phyloP scores from a whole-genome alignment of 2,888 invertebrate genomes.

The Melieria picta region DNA sequence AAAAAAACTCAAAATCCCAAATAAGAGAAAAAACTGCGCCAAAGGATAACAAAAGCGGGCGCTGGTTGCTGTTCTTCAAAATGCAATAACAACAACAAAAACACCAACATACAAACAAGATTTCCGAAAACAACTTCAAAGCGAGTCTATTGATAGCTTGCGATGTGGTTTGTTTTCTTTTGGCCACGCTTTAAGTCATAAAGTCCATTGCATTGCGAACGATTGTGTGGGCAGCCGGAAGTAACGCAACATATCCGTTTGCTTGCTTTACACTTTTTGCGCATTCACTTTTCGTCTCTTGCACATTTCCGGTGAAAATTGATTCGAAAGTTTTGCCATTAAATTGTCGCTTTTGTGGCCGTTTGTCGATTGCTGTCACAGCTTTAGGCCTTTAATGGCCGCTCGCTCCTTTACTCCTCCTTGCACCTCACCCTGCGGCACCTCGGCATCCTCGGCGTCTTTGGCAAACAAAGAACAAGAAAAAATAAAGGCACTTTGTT shows the following conservation, averaged over 20 bases:
- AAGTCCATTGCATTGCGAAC: conserved; percentile 17
- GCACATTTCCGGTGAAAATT: conserved; percentile 53
- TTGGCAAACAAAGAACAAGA: background rate
- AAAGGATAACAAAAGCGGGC: no score
- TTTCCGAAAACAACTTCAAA: no score
- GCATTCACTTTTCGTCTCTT: conserved; percentile 36
- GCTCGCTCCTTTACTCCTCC: background rate
- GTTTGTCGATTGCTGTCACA: conserved; percentile 42
- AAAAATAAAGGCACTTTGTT: no score
- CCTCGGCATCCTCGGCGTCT: background rate
- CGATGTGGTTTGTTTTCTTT: no score
- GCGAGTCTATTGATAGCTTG: no score
- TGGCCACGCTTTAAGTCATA: background rate
- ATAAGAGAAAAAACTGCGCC: no score
- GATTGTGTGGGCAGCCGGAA: background rate
- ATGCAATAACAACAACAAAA: no score
- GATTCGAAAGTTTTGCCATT: conserved; percentile 60
- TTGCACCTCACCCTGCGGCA: background rate
- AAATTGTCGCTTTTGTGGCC: conserved; percentile 46
- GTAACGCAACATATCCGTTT: background rate
- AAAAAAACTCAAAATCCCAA: no score
- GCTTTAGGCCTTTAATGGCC: background rate
- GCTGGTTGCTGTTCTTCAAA: no score
- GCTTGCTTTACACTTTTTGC: conserved; percentile 1
- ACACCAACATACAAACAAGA: no score